phyloP scores from a whole-genome alignment of 1,140 invertebrate species.

The Aphaenogaster ashmeadi region DNA sequence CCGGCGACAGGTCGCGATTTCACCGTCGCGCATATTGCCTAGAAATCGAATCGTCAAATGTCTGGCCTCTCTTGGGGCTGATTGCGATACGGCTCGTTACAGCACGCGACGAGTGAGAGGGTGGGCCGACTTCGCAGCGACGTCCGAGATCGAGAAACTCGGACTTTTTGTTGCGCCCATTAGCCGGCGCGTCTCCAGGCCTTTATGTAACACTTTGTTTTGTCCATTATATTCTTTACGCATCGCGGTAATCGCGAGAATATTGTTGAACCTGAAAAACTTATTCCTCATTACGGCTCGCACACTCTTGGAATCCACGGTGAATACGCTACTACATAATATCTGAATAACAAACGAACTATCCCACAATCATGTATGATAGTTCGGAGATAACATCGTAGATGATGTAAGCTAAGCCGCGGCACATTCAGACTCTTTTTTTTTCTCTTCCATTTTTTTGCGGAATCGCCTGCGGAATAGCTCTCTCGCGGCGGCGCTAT shows the following conservation, averaged over 20 bases:
- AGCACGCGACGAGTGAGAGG: background rate
- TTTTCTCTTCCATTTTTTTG: background rate
- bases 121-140: background rate
- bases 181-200: background rate
- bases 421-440: slow-evolving; percentile 51
- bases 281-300: background rate
- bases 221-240: background rate
- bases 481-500: background rate
- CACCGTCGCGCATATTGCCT: slow-evolving; percentile 45
- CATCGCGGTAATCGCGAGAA: slow-evolving; percentile 6
- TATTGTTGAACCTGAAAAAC: slow-evolving; percentile 36
- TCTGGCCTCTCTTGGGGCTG: slow-evolving; percentile 8
- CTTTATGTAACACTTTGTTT: background rate
- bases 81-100: slow-evolving; percentile 56
- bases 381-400: slow-evolving; percentile 44
- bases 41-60: slow-evolving; percentile 68
- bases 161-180: background rate
- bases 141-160: background rate
- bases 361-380: slow-evolving; percentile 56
- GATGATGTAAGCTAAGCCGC: slow-evolving; percentile 41
- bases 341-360: slow-evolving; percentile 53
- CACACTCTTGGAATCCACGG: slow-evolving; percentile 26
- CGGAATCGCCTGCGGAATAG: slow-evolving; percentile 13
- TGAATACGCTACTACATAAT: background rate
- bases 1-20: slow-evolving; percentile 67